phyloP scores from a whole-genome alignment of 2,113 vertebrate species.

The Scartelaos histophorus region DNA sequence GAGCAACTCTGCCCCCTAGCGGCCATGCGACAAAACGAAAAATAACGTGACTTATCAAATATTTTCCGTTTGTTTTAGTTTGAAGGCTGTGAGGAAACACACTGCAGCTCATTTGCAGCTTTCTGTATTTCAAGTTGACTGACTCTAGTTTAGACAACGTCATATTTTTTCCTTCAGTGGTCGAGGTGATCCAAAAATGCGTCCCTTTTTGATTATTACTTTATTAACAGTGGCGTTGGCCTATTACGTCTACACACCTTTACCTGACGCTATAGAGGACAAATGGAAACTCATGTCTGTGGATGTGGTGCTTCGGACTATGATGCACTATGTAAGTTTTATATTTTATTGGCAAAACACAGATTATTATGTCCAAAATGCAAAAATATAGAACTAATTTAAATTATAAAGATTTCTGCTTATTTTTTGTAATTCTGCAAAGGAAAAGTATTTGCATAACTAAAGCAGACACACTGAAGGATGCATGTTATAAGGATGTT shows the following conservation, averaged over 20 bases:
- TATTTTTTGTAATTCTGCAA: too few relatives aligned
- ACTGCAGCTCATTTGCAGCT: background rate
- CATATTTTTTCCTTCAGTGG: too few relatives aligned
- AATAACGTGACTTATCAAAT: too few relatives aligned
- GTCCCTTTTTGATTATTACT: conserved; percentile 20
- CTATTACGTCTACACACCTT: conserved; percentile 74
- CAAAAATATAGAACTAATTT: too few relatives aligned
- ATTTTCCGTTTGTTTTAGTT: background rate
- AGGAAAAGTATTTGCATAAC: too few relatives aligned
- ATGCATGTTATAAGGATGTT: too few relatives aligned
- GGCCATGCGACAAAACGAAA: background rate
- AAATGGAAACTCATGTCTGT: conserved; percentile 68
- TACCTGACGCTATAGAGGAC: conserved; percentile 63
- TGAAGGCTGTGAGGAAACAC: background rate
- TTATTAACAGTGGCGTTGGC: conserved; percentile 66
- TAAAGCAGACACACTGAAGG: background rate
- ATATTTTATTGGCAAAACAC: background rate
- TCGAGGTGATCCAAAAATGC: background rate
- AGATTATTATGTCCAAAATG: background rate
- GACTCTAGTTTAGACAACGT: background rate
- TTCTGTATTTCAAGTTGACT: background rate
- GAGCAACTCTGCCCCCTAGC: background rate
- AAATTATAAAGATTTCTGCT: too few relatives aligned
- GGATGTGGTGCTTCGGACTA: conserved; percentile 45
- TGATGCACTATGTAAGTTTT: conserved; percentile 57